Conservation (phyloP, 2,113 vertebrate genomes). For the Thunnus maccoyii region DNA sequence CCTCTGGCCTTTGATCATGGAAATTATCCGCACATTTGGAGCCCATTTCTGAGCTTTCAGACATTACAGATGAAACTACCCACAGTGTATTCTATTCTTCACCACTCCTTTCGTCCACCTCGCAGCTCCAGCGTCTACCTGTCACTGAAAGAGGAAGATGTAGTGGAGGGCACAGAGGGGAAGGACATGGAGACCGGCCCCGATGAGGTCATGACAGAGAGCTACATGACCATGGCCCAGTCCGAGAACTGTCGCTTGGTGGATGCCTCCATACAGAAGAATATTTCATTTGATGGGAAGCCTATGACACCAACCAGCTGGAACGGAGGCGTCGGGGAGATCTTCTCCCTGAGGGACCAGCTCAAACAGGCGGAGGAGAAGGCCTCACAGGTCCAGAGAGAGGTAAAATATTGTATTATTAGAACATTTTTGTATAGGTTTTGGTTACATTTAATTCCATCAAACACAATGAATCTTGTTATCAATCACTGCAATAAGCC, state of each 20-base stretch:
- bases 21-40: neutral
- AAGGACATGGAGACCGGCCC: constrained; percentile 55
- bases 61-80: neutral
- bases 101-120: neutral
- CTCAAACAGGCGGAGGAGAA: constrained; percentile 88
- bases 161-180: constrained; percentile 56
- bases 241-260: constrained; percentile 78
- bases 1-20: neutral
- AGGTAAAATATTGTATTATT: constrained; percentile 77
- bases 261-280: constrained; percentile 87
- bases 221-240: constrained; percentile 79
- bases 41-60: neutral
- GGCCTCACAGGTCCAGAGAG: constrained; percentile 83
- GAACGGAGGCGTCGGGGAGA: constrained; percentile 82
- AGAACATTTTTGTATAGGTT: neutral
- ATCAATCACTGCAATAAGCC: neutral
- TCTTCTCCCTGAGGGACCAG: constrained; percentile 86
- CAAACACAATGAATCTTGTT: neutral
- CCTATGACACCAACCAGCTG: constrained; percentile 80
- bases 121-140: constrained; percentile 82
- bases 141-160: constrained; percentile 80
- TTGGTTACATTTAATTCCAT: neutral
- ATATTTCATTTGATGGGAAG: constrained; percentile 87
- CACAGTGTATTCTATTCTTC: neutral
- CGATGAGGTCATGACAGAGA: constrained; percentile 73